Evolutionary conservation across 2,888 invertebrate species (phyloP).

Genomic region (Rotaria socialis): DNA sequence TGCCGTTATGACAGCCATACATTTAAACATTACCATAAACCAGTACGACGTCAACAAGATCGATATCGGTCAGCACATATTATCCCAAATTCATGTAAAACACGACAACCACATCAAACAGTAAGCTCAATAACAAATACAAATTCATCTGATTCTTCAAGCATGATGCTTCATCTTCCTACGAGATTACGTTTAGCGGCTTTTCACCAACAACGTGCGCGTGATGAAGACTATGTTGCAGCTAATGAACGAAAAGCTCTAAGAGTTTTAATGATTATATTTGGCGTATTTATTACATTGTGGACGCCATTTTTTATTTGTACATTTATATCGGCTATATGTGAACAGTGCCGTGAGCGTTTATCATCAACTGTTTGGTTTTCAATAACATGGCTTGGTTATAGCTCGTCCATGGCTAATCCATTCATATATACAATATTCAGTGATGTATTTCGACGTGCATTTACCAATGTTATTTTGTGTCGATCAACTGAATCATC

Average conservation of each 20-base stretch:
- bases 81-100: background rate
- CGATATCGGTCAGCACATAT: background rate
- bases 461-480: slow-evolving; percentile 54
- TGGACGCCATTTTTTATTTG: slow-evolving; percentile 58
- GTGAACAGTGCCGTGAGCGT: slow-evolving; percentile 51
- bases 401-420: slow-evolving; percentile 56
- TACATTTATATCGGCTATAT: slow-evolving; percentile 54
- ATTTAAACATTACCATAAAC: background rate
- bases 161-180: background rate
- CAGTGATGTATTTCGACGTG: slow-evolving; percentile 56
- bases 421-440: slow-evolving; percentile 60
- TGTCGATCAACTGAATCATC: slow-evolving; percentile 49
- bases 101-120: background rate
- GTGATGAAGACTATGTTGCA: slow-evolving; percentile 35
- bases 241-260: slow-evolving; percentile 57
- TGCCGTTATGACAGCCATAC: background rate
- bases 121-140: background rate
- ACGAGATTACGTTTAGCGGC: background rate
- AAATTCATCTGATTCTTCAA: background rate
- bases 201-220: background rate
- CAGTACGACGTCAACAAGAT: background rate
- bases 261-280: slow-evolving; percentile 59
- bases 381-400: slow-evolving; percentile 57
- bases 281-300: slow-evolving; percentile 56
- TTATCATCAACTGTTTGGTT: slow-evolving; percentile 53